Conservation (phyloP, 2,797 vertebrate species). For the Notolabrus celidotus region DNA sequence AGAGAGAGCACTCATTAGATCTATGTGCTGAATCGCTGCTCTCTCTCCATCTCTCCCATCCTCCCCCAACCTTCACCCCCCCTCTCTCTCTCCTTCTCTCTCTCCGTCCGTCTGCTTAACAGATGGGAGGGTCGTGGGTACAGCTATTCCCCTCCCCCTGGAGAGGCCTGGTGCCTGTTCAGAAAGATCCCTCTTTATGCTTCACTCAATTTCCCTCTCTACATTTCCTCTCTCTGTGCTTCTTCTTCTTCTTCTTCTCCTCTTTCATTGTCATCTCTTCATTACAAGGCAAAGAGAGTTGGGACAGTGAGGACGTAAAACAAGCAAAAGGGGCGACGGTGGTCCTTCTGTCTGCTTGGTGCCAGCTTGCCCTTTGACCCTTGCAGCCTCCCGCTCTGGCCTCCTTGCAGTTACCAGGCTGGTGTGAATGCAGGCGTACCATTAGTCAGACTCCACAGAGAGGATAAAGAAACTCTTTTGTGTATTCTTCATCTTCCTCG, state of each 20-base stretch:
- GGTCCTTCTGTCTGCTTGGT: constrained; percentile 57
- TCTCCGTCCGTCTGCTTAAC: constrained; percentile 82
- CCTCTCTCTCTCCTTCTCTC: constrained; percentile 44
- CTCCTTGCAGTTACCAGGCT: constrained; percentile 49
- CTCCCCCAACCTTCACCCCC: constrained; percentile 71
- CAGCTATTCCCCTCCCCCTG: constrained; percentile 80
- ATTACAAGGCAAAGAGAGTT: constrained; percentile 41
- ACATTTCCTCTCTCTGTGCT: constrained; percentile 38
- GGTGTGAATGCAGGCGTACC: constrained; percentile 46
- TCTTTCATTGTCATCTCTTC: constrained; percentile 64
- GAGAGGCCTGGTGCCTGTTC: constrained; percentile 86
- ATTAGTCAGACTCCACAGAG: constrained; percentile 46
- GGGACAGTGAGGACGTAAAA: constrained; percentile 47
- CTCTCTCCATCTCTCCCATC: constrained; percentile 75
- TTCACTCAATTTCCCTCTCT: constrained; percentile 69
- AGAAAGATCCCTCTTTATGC: constrained; percentile 80
- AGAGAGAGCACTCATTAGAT: constrained; percentile 83
- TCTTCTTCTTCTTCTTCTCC: constrained; percentile 40
- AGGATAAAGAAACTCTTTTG: constrained; percentile 40
- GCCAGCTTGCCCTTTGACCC: constrained; percentile 57
- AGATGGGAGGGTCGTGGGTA: constrained; percentile 85
- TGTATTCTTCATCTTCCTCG: constrained; percentile 40
- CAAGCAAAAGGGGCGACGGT: constrained; percentile 55
- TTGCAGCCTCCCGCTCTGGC: constrained; percentile 31
- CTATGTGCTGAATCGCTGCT: constrained; percentile 80